phyloP scores from a whole-genome alignment of 2,888 invertebrate genomes.

The Trachelus stipa region DNA sequence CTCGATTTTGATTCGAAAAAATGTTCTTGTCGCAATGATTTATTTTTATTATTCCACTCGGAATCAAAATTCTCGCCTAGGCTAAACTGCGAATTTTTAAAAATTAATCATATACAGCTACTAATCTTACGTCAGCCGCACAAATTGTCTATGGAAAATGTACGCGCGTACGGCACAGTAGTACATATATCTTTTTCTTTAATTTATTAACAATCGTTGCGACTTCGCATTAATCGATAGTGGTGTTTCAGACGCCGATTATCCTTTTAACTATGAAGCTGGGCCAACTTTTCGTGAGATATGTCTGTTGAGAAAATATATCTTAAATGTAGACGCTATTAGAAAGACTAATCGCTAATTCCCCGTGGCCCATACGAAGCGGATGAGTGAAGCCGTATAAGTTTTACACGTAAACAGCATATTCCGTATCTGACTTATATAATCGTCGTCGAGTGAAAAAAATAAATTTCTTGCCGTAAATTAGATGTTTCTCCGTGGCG shows the following conservation, averaged over 20 bases:
- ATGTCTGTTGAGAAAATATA: slow-evolving; percentile 61
- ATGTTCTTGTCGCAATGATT: neutral
- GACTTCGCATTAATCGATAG: neutral
- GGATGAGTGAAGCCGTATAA: slow-evolving; percentile 33
- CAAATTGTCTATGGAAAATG: neutral
- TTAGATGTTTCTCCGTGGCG: neutral
- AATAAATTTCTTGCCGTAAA: slow-evolving; percentile 19
- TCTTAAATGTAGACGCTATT: slow-evolving; percentile 44
- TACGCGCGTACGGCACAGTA: neutral
- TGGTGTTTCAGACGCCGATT: neutral
- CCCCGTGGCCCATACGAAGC: slow-evolving; percentile 33
- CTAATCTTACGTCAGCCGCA: neutral
- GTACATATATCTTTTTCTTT: neutral
- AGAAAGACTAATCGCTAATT: slow-evolving; percentile 40
- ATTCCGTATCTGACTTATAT: slow-evolving; percentile 9
- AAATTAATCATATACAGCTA: neutral
- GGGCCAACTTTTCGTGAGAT: slow-evolving; percentile 54
- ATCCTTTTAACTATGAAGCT: slow-evolving; percentile 49
- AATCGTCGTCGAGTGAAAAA: slow-evolving; percentile 17
- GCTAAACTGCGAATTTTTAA: neutral
- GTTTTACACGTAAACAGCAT: slow-evolving; percentile 15
- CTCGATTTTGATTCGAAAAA: slow-evolving; percentile 1
- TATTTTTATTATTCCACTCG: neutral
- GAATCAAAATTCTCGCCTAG: neutral
- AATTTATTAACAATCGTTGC: neutral